Evolutionary conservation across 2,888 invertebrate genomes (phyloP).

Genomic region (Drosophila rellima): DNA sequence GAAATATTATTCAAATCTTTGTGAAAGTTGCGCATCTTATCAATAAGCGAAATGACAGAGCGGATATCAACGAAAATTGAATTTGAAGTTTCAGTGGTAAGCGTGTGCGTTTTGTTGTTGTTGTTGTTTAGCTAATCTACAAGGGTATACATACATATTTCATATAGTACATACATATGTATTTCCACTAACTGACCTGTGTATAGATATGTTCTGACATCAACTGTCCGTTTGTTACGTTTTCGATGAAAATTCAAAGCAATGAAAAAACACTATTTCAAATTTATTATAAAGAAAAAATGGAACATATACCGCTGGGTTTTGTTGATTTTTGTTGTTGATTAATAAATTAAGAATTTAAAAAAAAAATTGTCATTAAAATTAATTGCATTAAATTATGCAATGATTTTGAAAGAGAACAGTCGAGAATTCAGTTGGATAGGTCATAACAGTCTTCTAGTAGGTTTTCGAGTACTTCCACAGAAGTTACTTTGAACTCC

Average conservation of each 20-base stretch:
- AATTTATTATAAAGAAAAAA: constrained; percentile 1
- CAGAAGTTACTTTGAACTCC: constrained; percentile 7
- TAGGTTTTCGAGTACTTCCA: not conserved
- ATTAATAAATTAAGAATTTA: not conserved
- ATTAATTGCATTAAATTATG: constrained; percentile 7
- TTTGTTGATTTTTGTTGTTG: not conserved
- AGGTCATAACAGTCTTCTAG: not conserved
- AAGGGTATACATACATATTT: constrained; percentile 31
- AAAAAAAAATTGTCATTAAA: not conserved
- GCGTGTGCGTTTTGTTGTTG: constrained; percentile 20
- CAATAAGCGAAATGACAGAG: constrained; percentile 17
- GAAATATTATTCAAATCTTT: constrained; percentile 30
- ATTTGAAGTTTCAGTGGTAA: constrained; percentile 25
- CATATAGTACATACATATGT: constrained; percentile 9
- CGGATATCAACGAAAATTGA: constrained; percentile 11
- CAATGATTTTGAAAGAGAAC: not conserved
- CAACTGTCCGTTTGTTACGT: constrained; percentile 40
- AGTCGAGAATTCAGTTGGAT: not conserved
- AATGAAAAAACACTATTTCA: not conserved
- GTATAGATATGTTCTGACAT: constrained; percentile 34
- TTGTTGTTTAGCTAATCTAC: constrained; percentile 33
- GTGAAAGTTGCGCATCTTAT: constrained; percentile 39
- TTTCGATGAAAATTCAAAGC: constrained; percentile 32
- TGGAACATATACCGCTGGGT: not conserved
- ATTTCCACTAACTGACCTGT: constrained; percentile 15